phyloP scores from a whole-genome alignment of 2,888 invertebrate species.

The Podabrus alpinus region DNA sequence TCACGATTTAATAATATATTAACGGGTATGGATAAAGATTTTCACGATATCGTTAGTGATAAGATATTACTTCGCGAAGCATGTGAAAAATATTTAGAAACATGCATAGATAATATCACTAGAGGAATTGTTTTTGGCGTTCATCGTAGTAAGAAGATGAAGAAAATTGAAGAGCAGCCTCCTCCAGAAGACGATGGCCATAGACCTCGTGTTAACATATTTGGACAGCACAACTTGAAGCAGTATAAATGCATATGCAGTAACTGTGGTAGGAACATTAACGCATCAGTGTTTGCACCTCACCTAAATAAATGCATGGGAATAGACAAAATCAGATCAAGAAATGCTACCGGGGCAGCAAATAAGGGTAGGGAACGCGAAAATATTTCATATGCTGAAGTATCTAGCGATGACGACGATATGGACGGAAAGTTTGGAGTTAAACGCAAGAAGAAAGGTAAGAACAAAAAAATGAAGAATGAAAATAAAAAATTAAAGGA shows the following conservation, averaged over 20 bases:
- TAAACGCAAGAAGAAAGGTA: conserved; percentile 63
- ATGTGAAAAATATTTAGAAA: conserved; percentile 50
- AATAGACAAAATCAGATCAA: conserved; percentile 88
- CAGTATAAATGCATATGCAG: conserved; percentile 86
- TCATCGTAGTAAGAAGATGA: conserved; percentile 51
- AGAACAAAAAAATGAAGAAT: too few relatives aligned
- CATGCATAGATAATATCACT: conserved; percentile 51
- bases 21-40: conserved; percentile 46
- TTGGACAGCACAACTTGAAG: conserved; percentile 80
- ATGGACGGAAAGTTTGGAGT: conserved; percentile 81
- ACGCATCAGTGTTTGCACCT: conserved; percentile 75
- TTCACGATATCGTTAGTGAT: conserved; percentile 50
- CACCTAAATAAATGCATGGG: conserved; percentile 96
- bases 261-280: conserved; percentile 75
- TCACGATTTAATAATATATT: conserved; percentile 16
- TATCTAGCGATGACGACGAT: conserved; percentile 83
- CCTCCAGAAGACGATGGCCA: conserved; percentile 42
- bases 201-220: conserved; percentile 75
- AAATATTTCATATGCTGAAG: conserved; percentile 63
- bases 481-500: conserved; percentile 52
- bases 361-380: conserved; percentile 68
- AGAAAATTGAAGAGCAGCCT: conserved; percentile 44
- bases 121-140: conserved; percentile 53
- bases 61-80: conserved; percentile 44
- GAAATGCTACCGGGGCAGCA: conserved; percentile 83